Base-by-base conservation (phyloP, 2,797 vertebrate species). In the Okamejei kenojei region DNA sequence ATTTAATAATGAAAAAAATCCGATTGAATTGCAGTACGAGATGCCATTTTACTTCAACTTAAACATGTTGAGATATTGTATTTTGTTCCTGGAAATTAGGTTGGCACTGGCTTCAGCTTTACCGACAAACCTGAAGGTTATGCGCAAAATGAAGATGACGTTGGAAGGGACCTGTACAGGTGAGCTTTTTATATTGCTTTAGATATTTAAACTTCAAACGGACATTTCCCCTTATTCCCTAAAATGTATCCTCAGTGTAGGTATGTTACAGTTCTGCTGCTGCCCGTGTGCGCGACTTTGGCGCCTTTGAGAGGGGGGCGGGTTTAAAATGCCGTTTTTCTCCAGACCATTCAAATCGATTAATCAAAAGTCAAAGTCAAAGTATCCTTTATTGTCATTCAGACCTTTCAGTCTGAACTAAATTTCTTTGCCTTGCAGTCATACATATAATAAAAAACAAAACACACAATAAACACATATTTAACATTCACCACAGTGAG, bases 91-190 rank as follows among this genome's bases (percentile, higher is more conserved):
- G 21, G 84, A 92, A 74, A 0, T 78, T 92, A 98, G 96, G 96
- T 97, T 94, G 97, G 97, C 71, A 97, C 97, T 38, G 98, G 96
- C 1, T 98, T 97, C 95, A 98, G 96, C 95, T 97, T 97, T 90
- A 97, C 96, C 1, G 96, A 96, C 0, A 94, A 96, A 17, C 94
- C 95, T 93, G 26, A 10, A 54, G 97, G 96, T 84, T 98, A 95
- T 86, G 96, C 96, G 4, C 94, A 94, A 94, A 97, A 96, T 71
- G 95, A 98, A 95, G 97, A 97, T 38, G 96, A 97, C 10, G 96
- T 97, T 17, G 97, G 96, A 93, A 96, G 94, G 94, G 95, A 97
- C 94, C 95, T 97, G 73, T 97, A 97, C 94, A 96, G 94, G 97
- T 97, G 94, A 94, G 93, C 94, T 74, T 6, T 63, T 0, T 17